Evolutionary conservation across 2,797 vertebrate species (phyloP).

Genomic region (Mormyrus proboscirostris): DNA sequence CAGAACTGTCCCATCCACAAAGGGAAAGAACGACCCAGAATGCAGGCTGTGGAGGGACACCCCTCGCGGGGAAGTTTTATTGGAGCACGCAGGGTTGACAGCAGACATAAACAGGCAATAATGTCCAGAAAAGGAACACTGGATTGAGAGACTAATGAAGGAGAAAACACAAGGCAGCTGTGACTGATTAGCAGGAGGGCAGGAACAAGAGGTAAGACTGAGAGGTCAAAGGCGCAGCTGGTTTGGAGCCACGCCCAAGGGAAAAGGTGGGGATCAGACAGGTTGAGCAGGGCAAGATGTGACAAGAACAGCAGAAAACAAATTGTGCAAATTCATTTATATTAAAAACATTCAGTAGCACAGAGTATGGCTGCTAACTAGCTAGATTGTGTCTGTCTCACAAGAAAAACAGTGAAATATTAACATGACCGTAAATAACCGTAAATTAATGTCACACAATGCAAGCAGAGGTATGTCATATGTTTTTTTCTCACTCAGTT

Average conservation of each 20-base stretch:
- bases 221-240: not conserved
- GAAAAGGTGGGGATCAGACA: not conserved
- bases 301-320: not conserved
- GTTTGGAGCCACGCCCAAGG: not conserved
- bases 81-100: not conserved
- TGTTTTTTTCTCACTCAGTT: not conserved
- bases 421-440: not conserved
- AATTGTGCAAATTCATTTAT: not conserved
- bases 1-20: not conserved
- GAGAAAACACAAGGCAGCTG: not conserved
- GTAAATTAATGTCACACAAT: not conserved
- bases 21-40: not conserved
- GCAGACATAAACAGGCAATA: not conserved
- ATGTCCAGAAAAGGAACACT: not conserved
- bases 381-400: not conserved
- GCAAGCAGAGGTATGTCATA: not conserved
- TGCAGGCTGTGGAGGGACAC: not conserved
- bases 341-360: not conserved
- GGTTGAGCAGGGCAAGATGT: not conserved
- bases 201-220: not conserved
- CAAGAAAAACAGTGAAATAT: not conserved
- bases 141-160: not conserved
- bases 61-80: not conserved
- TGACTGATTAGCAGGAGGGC: not conserved
- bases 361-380: not conserved